Evolutionary conservation across 2,888 invertebrate species (phyloP).

Genomic region (Alsophila aescularia): DNA sequence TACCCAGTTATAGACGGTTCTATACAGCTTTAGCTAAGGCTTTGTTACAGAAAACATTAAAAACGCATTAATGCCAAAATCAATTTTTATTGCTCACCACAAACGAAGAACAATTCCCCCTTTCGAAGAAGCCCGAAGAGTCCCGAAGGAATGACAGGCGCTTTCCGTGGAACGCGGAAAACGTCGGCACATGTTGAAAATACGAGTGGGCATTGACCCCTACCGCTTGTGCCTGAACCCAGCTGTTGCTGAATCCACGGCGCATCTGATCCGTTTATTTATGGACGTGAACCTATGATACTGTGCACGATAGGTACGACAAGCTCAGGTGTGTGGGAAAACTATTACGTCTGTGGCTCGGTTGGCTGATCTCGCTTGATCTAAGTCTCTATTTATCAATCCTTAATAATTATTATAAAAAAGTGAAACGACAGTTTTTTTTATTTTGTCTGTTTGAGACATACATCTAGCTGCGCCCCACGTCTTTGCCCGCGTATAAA

Average conservation of each 20-base stretch:
- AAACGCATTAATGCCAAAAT: slow-evolving; percentile 5
- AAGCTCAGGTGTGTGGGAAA: slow-evolving; percentile 7
- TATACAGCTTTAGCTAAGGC: no score
- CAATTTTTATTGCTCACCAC: slow-evolving; percentile 23
- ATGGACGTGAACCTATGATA: slow-evolving; percentile 47
- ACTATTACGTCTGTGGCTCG: not conserved
- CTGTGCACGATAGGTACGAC: slow-evolving; percentile 4
- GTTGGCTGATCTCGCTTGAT: no score
- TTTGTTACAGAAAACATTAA: not conserved
- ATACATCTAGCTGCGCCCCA: no score
- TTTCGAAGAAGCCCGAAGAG: slow-evolving; percentile 66
- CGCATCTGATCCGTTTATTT: slow-evolving; percentile 72
- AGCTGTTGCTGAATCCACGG: slow-evolving; percentile 79
- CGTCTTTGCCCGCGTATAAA: no score
- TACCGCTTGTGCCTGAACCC: slow-evolving; percentile 70
- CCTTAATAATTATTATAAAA: no score
- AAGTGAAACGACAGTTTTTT: no score
- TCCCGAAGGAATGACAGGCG: slow-evolving; percentile 77
- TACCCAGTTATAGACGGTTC: no score
- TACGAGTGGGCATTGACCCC: slow-evolving; percentile 82
- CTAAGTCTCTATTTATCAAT: no score
- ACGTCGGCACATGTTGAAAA: slow-evolving; percentile 83
- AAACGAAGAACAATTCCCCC: slow-evolving; percentile 42
- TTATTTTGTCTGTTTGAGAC: no score
- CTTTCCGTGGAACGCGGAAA: slow-evolving; percentile 84